Evolutionary conservation across 2,797 vertebrate genomes (phyloP).

Genomic region (Labroides dimidiatus): DNA sequence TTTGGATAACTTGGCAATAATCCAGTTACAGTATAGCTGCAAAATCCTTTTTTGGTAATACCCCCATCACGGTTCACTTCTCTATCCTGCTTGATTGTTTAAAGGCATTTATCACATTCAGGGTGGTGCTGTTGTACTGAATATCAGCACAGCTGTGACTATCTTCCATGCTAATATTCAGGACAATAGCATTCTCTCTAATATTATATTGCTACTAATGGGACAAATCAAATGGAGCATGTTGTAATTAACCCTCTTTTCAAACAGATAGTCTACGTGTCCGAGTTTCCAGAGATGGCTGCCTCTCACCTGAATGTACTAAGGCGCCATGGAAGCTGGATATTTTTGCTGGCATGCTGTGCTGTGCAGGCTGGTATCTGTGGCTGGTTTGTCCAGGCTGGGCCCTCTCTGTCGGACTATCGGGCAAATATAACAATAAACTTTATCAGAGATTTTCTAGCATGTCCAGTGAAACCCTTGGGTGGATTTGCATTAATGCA

Average conservation of each 20-base stretch:
- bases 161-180: neutral
- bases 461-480: slow-evolving; percentile 79
- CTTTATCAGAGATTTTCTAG: slow-evolving; percentile 67
- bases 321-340: slow-evolving; percentile 69
- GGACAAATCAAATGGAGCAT: neutral
- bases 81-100: neutral
- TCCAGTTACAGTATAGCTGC: too few relatives aligned
- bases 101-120: neutral
- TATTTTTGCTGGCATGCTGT: slow-evolving; percentile 79
- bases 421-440: slow-evolving; percentile 61
- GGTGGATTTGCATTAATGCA: slow-evolving; percentile 83
- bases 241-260: slow-evolving; percentile 31
- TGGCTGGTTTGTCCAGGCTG: slow-evolving; percentile 71
- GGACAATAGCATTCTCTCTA: neutral
- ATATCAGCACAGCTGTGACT: too few relatives aligned
- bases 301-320: slow-evolving; percentile 67
- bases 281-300: slow-evolving; percentile 80
- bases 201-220: neutral
- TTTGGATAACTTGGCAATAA: too few relatives aligned
- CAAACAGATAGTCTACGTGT: slow-evolving; percentile 76
- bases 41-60: too few relatives aligned
- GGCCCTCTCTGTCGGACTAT: slow-evolving; percentile 56
- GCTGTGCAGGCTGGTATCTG: slow-evolving; percentile 75
- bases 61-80: too few relatives aligned
- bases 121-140: neutral